Evolutionary conservation across 1,140 invertebrate species (phyloP), one percentile per base, ranked within the genome.

Genomic region (Procambarus clarkii): DNA sequence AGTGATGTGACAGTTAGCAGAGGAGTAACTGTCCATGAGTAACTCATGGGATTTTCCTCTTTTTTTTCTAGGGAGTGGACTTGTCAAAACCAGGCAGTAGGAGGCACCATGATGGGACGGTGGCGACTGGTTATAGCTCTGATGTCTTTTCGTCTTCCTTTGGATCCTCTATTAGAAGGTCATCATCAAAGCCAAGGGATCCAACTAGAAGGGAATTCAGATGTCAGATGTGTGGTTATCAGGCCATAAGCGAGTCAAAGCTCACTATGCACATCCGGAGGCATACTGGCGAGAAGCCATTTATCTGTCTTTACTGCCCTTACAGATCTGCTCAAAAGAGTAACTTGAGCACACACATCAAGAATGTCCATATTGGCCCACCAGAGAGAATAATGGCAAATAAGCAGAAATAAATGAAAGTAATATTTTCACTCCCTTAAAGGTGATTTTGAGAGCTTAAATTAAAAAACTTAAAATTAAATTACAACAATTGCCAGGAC

Each of bases 61-160:
- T 91, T 80, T n/a, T 90, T 81, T 91, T 91, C 88, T 91, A 91
- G 88, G 88, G 88, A 78, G 83, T 91, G 88, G 88, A 83, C 81
- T 85, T 91, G 88, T 78, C 88, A 84, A 91, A 91, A 79, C 48
- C 88, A 83, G 50, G 81, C 74, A 88, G 86, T 88, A 69, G 86
- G 77, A 74, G 88, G 71, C 88, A 91, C 21, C 81, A 50, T 78
- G 80, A 91, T 58, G 69, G 81, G 88, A 69, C 80, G 45, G 74
- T 91, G 82, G 77, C 81, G 45, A 34, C 88, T 79, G 78, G 60
- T 21, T 76, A 76, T 54, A 71, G 77, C 79, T 82, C 87, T 74
- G 79, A 64, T 89, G 78, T 82, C 60, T 82, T 82, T 54, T 46
- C 80, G 64, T 54, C 87, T 34, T 84, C 81, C 74, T 58, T 48